Percentiles rank a stretch among this genome's conserved stretches.
phyloP scores from a whole-genome alignment of 2,888 invertebrate species.

The Leptothorax acervorum region DNA sequence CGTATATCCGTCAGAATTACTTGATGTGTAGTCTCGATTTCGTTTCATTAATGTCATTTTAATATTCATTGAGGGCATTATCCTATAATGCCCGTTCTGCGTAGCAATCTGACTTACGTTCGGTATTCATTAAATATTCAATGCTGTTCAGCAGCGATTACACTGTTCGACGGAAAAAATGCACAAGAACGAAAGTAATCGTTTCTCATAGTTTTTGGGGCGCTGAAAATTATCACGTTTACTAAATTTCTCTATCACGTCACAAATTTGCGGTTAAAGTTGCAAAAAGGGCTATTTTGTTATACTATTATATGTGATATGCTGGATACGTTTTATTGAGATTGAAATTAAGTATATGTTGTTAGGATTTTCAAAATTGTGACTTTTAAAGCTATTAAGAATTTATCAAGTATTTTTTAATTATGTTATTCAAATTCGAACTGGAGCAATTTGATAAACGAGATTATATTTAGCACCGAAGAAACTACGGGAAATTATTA shows the following conservation, averaged over 20 bases:
- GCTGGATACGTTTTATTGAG: background rate
- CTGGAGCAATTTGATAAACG: background rate
- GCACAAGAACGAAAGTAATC: background rate
- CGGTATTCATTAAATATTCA: background rate
- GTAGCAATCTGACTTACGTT: background rate
- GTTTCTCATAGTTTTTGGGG: background rate
- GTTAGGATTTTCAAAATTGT: background rate
- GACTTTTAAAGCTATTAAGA: background rate
- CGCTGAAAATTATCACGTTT: background rate
- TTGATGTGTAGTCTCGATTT: background rate
- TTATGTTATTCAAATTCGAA: background rate
- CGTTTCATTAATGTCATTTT: conserved; percentile 30
- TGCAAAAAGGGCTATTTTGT: background rate
- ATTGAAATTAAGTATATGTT: background rate
- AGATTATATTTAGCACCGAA: background rate
- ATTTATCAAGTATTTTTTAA: background rate
- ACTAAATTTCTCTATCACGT: background rate
- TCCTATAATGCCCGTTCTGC: background rate
- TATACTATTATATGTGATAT: background rate
- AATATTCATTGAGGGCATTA: conserved; percentile 25
- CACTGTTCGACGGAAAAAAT: background rate
- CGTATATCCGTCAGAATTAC: background rate
- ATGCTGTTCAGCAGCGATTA: background rate
- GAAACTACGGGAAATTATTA: background rate
- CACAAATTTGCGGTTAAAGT: background rate